These are phyloP conservation scores for Hypena proboscidalis DNA, from an alignment of 2,888 invertebrate genomes.

Conservation along the genomic window DNA sequence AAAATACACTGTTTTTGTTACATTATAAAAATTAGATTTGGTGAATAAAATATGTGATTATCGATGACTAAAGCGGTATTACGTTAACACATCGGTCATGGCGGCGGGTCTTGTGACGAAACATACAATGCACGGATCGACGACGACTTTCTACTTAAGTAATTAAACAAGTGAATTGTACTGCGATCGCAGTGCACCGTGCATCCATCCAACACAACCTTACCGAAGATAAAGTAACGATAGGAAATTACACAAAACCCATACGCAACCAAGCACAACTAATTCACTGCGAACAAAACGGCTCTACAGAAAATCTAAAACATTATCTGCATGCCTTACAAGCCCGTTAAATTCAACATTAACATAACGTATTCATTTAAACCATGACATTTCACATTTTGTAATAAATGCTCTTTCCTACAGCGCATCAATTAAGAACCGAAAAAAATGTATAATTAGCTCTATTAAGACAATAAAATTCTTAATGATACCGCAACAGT, in stretches of 20 bases:
- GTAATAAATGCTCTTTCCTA: conserved; percentile 82
- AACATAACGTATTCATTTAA: conserved; percentile 83
- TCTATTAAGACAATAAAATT: conserved; percentile 85
- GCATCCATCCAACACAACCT: conserved; percentile 11
- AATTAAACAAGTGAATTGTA: conserved; percentile 63
- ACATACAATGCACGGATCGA: conserved; percentile 38
- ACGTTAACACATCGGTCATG: conserved; percentile 45
- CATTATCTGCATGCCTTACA: conserved; percentile 73
- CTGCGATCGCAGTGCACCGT: conserved; percentile 49
- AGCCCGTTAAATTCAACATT: conserved; percentile 77
- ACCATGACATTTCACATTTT: conserved; percentile 85
- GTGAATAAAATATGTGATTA: conserved; percentile 58
- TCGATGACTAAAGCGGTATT: conserved; percentile 41
- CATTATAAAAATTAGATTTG: conserved; percentile 59
- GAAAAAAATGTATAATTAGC: conserved; percentile 85
- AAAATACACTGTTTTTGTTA: conserved; percentile 46
- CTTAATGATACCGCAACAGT: conserved; percentile 84
- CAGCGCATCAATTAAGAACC: conserved; percentile 82
- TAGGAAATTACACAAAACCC: conserved; percentile 69
- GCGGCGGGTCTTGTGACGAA: conserved; percentile 39
- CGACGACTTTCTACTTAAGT: conserved; percentile 60
- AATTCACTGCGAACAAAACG: conserved; percentile 82
- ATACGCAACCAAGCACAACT: conserved; percentile 75
- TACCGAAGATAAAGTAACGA: conserved; percentile 55
- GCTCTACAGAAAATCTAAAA: conserved; percentile 65